Percentiles rank a stretch among this genome's conserved stretches.
These are phyloP conservation scores for Rhinopomastus cyanomelas DNA, from an alignment of 2,113 vertebrate genomes.

Conservation along the genomic window DNA sequence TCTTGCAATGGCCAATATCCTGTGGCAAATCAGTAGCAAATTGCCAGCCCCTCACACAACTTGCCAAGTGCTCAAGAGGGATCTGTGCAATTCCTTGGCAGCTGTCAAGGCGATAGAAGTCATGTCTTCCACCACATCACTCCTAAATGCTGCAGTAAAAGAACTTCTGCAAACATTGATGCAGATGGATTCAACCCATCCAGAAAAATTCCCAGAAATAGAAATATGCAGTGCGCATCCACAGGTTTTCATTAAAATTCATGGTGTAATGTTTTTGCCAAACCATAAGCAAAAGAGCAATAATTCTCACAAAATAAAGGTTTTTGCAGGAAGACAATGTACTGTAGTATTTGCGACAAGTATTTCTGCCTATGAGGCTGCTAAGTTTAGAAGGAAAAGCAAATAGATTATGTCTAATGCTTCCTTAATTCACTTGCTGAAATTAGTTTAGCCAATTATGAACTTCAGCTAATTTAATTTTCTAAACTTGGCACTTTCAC, in stretches of 20 bases:
- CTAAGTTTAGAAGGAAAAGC: not conserved
- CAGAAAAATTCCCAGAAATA: constrained; percentile 2
- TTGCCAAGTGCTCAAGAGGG: constrained; percentile 2
- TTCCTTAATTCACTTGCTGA: not conserved
- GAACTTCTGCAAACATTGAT: not conserved
- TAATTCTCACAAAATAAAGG: not conserved
- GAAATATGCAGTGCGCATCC: not conserved
- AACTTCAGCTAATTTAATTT: not conserved
- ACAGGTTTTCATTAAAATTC: constrained; percentile 12
- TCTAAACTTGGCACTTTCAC: not conserved
- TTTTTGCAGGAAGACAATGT: not conserved
- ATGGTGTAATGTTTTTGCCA: constrained; percentile 32
- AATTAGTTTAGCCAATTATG: not conserved
- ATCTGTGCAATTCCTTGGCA: constrained; percentile 5
- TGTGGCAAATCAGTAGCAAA: not conserved
- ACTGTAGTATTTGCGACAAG: not conserved
- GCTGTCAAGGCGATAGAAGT: not conserved
- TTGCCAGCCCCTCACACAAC: not conserved
- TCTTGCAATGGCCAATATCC: not conserved
- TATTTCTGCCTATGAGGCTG: not conserved
- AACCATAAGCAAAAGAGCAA: not conserved
- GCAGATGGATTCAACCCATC: not conserved
- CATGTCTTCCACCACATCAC: not conserved
- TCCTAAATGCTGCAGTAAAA: constrained; percentile 1
- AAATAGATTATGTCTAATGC: not conserved